These are phyloP conservation scores for Clusia tigrina DNA, from an alignment of 2,888 invertebrate species.

Conservation along the genomic window DNA sequence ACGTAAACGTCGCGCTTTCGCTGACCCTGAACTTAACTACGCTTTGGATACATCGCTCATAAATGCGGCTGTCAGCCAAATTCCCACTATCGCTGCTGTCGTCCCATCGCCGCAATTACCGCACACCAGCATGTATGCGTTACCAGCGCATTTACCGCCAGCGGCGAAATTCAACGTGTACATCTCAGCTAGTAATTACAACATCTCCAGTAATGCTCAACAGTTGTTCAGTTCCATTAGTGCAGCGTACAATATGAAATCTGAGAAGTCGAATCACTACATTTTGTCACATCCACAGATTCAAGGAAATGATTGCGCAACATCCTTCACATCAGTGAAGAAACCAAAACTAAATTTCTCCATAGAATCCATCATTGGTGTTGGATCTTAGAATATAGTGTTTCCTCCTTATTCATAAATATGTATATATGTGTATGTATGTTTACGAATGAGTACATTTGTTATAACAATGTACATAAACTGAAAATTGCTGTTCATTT, in stretches of 20 bases:
- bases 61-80: conserved; percentile 1
- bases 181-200: conserved; percentile 7
- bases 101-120: not conserved
- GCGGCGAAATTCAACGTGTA: conserved; percentile 29
- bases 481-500: not conserved
- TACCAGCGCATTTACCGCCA: not conserved
- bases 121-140: not conserved
- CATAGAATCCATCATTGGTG: conserved; percentile 77
- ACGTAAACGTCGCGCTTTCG: conserved; percentile 66
- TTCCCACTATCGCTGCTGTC: not conserved
- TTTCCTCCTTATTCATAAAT: conserved; percentile 10
- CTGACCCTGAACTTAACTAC: conserved; percentile 65
- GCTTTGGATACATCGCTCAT: conserved; percentile 55
- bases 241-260: not conserved
- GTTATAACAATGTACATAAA: conserved; percentile 6
- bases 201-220: conserved; percentile 14
- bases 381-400: conserved; percentile 57
- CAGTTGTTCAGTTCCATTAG: not conserved
- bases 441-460: conserved; percentile 24
- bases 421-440: conserved; percentile 15
- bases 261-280: not conserved
- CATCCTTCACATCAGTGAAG: conserved; percentile 36
- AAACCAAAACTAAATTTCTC: conserved; percentile 65
- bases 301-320: too few species aligned
- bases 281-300: not conserved